phyloP scores from a whole-genome alignment of 1,140 invertebrate genomes.

The Choristoneura fumiferana region DNA sequence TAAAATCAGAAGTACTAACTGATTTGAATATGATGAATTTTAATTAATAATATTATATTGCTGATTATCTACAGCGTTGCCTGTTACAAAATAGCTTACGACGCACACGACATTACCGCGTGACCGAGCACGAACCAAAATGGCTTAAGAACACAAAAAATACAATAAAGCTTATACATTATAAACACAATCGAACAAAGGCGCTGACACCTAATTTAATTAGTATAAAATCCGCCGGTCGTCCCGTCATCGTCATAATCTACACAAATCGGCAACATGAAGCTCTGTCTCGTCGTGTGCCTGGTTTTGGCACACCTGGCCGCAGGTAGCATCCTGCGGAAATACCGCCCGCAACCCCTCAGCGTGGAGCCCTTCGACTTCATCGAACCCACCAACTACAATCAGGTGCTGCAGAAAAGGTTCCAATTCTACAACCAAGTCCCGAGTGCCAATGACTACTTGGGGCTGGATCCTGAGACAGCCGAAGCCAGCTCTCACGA shows the following conservation, averaged over 20 bases:
- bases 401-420: conserved; percentile 5
- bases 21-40: too few relatives aligned
- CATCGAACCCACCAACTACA: conserved; percentile 26
- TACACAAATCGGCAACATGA: conserved; percentile 45
- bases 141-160: too few relatives aligned
- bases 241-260: background rate
- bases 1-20: too few relatives aligned
- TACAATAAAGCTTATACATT: too few relatives aligned
- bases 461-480: background rate
- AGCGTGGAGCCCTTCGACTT: conserved; percentile 36
- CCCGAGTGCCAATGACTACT: conserved; percentile 1
- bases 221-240: conserved; percentile 35
- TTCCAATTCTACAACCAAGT: conserved; percentile 11
- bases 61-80: too few relatives aligned
- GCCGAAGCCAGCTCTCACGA: conserved; percentile 17
- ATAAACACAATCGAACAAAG: too few relatives aligned
- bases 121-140: too few relatives aligned
- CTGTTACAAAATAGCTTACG: too few relatives aligned
- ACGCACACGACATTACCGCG: too few relatives aligned
- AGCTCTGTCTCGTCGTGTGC: conserved; percentile 48
- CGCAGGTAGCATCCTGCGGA: conserved; percentile 53
- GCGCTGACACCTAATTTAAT: conserved; percentile 13
- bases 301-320: conserved; percentile 45
- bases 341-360: conserved; percentile 31
- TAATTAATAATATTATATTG: too few relatives aligned